Conservation (phyloP, 2,888 invertebrate genomes). For the Napeogenes inachia region DNA sequence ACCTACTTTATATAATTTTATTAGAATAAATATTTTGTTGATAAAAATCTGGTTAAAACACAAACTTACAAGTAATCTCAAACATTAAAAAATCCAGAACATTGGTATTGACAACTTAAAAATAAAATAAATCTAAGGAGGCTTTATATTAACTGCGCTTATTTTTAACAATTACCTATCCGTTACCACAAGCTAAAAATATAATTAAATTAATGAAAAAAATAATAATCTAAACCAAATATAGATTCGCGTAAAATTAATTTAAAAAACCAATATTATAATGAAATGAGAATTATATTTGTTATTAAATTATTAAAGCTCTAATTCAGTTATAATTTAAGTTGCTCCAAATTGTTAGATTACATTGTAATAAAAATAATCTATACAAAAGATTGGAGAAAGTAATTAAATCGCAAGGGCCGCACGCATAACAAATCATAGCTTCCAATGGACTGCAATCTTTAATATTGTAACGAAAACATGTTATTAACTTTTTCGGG, state of each 20-base stretch:
- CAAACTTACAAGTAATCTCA: background rate
- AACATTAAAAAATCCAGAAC: background rate
- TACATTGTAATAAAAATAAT: slow-evolving; percentile 14
- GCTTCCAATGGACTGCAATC: slow-evolving; percentile 16
- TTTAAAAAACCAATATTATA: background rate
- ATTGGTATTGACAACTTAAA: background rate
- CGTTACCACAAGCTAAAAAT: background rate
- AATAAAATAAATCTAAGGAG: background rate
- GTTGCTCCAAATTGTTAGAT: too few relatives aligned
- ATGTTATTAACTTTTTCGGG: too few relatives aligned
- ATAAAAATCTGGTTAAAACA: background rate
- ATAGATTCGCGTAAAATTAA: slow-evolving; percentile 2
- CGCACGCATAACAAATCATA: too few relatives aligned
- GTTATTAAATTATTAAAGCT: slow-evolving; percentile 1
- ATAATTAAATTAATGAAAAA: background rate
- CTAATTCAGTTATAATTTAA: background rate
- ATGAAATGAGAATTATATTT: slow-evolving; percentile 5
- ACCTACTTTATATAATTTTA: background rate
- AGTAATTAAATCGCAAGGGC: slow-evolving; percentile 8
- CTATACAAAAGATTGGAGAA: slow-evolving; percentile 26
- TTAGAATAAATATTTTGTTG: background rate
- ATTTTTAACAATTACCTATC: too few relatives aligned
- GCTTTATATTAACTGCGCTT: background rate
- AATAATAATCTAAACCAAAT: background rate
- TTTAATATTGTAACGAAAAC: too few relatives aligned